Evolutionary conservation across 2,888 invertebrate species (phyloP).

Genomic region (Sarcophaga carnaria): DNA sequence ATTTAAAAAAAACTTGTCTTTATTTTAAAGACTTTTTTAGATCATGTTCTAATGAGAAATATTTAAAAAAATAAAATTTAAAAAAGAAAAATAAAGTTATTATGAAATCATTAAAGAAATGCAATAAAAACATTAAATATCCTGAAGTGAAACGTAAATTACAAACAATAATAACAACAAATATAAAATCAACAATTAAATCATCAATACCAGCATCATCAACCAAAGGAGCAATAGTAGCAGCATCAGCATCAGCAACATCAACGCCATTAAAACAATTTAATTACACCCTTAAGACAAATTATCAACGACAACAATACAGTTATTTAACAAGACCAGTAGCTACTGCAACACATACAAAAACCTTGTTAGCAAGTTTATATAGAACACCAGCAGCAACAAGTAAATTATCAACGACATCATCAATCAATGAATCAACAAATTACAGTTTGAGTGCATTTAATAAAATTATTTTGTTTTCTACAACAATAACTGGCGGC

Average conservation of each 20-base stretch:
- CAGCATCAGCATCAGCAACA: background rate
- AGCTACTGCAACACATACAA: background rate
- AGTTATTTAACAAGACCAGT: slow-evolving; percentile 44
- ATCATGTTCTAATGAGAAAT: background rate
- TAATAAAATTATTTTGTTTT: slow-evolving; percentile 32
- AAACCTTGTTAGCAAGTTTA: slow-evolving; percentile 37
- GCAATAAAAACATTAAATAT: slow-evolving; percentile 30
- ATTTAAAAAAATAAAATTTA: background rate
- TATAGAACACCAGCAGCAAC: slow-evolving; percentile 15
- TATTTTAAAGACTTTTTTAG: background rate
- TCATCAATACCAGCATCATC: background rate
- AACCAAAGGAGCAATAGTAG: background rate
- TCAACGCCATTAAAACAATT: slow-evolving; percentile 46
- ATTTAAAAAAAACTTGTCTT: background rate
- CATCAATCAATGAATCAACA: background rate
- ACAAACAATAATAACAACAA: background rate
- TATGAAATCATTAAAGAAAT: background rate
- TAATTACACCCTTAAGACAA: slow-evolving; percentile 45
- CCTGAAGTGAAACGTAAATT: background rate
- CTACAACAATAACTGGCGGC: background rate
- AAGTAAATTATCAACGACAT: background rate
- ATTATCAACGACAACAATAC: slow-evolving; percentile 36
- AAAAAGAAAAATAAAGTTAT: background rate
- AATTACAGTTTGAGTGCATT: slow-evolving; percentile 24
- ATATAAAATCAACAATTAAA: background rate